These are phyloP conservation scores for Caiman crocodilus DNA, from an alignment of 2,797 vertebrate genomes.

Conservation along the genomic window DNA sequence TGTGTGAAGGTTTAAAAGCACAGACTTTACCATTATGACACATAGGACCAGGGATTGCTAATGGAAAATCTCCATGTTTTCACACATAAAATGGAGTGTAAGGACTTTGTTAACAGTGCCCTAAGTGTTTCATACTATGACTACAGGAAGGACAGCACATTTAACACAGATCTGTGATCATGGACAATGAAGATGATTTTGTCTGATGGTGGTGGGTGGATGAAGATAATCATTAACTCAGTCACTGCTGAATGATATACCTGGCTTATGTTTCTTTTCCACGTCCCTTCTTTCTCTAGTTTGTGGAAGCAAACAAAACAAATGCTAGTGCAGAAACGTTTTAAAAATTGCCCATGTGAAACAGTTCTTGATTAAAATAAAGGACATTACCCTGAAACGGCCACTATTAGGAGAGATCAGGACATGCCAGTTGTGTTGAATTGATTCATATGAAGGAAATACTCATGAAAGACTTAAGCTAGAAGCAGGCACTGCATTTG, in stretches of 20 bases:
- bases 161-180: conserved; percentile 67
- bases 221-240: conserved; percentile 23
- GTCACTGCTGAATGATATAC: not conserved
- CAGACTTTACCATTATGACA: not conserved
- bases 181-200: conserved; percentile 56
- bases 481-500: too few relatives aligned
- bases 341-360: not conserved
- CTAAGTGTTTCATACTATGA: conserved; percentile 37
- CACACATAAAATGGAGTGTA: not conserved
- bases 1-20: conserved; percentile 23
- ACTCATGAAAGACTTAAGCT: conserved; percentile 17
- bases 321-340: not conserved
- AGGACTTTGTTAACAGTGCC: conserved; percentile 67
- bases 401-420: conserved; percentile 25
- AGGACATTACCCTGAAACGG: conserved; percentile 30
- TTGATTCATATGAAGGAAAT: conserved; percentile 39
- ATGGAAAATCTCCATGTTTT: conserved; percentile 24
- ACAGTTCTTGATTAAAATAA: not conserved
- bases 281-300: rapidly evolving
- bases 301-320: not conserved
- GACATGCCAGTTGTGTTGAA: not conserved
- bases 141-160: conserved; percentile 67
- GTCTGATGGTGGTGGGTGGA: conserved; percentile 4
- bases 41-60: conserved; percentile 30
- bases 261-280: not conserved